Percentiles rank a stretch among this genome's conserved stretches.
Conservation (phyloP, 2,888 invertebrate genomes). For the Belgica antarctica region DNA sequence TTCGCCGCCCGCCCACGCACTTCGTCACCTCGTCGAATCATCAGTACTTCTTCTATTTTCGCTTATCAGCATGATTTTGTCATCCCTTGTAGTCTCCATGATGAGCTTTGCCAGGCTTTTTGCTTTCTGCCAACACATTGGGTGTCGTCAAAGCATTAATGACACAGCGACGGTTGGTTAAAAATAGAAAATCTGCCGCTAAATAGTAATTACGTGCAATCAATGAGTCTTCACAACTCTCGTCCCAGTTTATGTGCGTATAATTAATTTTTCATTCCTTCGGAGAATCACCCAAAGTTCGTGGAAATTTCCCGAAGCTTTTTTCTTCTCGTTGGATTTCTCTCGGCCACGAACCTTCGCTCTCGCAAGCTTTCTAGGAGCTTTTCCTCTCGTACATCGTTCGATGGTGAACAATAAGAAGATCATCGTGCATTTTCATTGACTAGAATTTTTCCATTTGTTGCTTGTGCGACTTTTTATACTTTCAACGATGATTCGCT, state of each 20-base stretch:
- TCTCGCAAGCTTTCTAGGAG: not conserved
- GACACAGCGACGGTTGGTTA: not conserved
- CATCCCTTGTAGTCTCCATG: not conserved
- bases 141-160: not conserved
- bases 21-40: too few relatives aligned
- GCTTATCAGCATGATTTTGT: too few relatives aligned
- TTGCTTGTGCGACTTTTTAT: conserved; percentile 41
- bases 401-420: conserved; percentile 26
- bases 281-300: not conserved
- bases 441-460: conserved; percentile 43
- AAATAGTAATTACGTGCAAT: not conserved
- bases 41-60: too few relatives aligned
- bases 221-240: not conserved
- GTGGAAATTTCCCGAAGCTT: conserved; percentile 7
- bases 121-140: not conserved
- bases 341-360: conserved; percentile 3
- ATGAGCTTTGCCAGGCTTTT: not conserved
- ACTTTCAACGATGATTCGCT: too few relatives aligned
- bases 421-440: conserved; percentile 41
- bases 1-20: not conserved
- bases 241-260: not conserved
- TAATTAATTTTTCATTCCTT: not conserved
- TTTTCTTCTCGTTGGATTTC: not conserved
- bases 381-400: not conserved
- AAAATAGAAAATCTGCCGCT: not conserved